Evolutionary conservation across 1,140 invertebrate species (phyloP), one percentile per base, ranked within the genome.

Genomic region (Ips typographus): DNA sequence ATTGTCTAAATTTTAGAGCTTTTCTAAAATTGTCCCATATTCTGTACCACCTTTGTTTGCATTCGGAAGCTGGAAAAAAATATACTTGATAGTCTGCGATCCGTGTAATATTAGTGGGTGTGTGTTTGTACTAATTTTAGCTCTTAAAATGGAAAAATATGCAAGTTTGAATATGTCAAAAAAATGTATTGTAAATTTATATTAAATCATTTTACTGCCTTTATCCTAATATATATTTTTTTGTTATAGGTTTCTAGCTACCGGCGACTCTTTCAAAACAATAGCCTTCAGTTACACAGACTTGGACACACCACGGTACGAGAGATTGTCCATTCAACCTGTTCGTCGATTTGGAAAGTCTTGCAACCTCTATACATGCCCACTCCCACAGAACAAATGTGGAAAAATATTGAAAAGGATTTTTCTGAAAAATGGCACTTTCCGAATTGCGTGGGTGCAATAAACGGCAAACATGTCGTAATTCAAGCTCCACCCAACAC

Each of bases 381-480:
- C 3, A 63, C 38, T 41, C 64, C 69, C 7, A 57, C 63, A 42
- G 22, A 40, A 42, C 5, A 71, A 4, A 37, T 41, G 2, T 71
- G 71, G 69, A 58, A 51, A 59, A 64, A 51, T 44, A 77, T 78
- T 52, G 58, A 72, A 62, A 64, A 72, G 22, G 70, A 69, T 36
- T 80, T 77, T 74, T 44, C 61, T 36, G 47, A 56, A 49, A 61
- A 67, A 55, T 81, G 79, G 64, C 71, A 73, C 36, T 73, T 49
- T 64, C 55, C 70, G 36, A 76, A 81, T 58, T 84, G 82, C 71
- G 60, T 83, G 41, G 81, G 82, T n/a, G 79, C 81, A 3, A 68
- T 85, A 36, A 81, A 84, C 73, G 82, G 80, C 5, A 84, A 83
- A 74, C 81, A 83, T 73, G 72, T 82, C 2, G 73, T 63, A 53